Percentiles rank a stretch among this genome's conserved stretches.
Evolutionary conservation across 2,113 vertebrate species (phyloP).

Genomic region (Pseudopipra pipra): DNA sequence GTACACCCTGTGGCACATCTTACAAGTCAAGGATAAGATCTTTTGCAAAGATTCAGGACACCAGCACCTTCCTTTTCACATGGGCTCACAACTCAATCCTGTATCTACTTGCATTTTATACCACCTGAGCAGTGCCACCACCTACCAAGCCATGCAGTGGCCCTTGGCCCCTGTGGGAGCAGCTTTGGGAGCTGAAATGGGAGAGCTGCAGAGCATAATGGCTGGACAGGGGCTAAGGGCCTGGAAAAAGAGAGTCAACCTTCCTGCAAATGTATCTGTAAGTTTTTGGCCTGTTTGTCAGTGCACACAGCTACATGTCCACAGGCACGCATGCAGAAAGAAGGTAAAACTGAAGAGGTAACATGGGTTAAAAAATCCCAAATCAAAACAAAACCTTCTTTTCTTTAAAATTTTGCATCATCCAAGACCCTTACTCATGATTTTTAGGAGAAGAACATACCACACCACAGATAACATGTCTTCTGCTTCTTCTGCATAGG

Average conservation of each 20-base stretch:
- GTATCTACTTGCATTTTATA: not conserved
- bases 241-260: not conserved
- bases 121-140: not conserved
- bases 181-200: not conserved
- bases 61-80: not conserved
- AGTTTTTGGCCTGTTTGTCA: rapidly evolving
- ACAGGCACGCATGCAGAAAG: not conserved
- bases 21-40: not conserved
- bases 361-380: not conserved
- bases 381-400: not conserved
- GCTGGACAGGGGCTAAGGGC: not conserved
- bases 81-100: not conserved
- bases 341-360: not conserved
- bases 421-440: not conserved
- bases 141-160: not conserved
- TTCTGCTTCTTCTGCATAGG: not conserved
- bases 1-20: not conserved
- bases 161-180: not conserved
- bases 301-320: not conserved
- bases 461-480: not conserved
- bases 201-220: not conserved
- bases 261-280: rapidly evolving
- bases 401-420: not conserved
- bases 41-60: not conserved
- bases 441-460: not conserved